Base-by-base conservation (phyloP, 2,113 vertebrate species). In the Noturus placidus region DNA sequence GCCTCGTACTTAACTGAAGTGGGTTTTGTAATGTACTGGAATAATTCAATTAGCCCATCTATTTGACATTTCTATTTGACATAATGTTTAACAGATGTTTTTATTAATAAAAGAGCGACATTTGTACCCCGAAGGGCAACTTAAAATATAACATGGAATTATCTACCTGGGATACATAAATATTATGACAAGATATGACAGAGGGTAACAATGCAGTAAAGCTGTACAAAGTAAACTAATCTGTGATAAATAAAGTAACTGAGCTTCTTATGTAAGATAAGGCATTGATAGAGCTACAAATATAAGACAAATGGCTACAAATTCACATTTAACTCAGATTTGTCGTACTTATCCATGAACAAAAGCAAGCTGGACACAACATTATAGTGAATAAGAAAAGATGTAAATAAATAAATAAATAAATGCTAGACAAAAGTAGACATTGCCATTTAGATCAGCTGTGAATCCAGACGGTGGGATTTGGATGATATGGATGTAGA, bases 141-240 rank as follows among this genome's bases (percentile, higher is more conserved):
- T 42, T 22, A 72, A 72, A 35, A 22, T 76, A 50, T 46, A 50
- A 50, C 17, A 76, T 50, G 42, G 8, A 9, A 46, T 27, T 22
- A 27, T 46, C 9, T 38, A 38, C 11, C 3, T 76, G 8, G 0
- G 33, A 38, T 74, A 22, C 33, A 74, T 19, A 70, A 33, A 19
- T 35, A 30, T 15, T 30, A 14, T 20, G 38, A 27, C 52, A 2
- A 54, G 52, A 54, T 13, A 42, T 77, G 56, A 15, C 35, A 7
- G 83, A 70, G 57, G 59, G 70, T 76, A 57, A 61, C 91, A 93
- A 93, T 94, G 90, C 93, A 85, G 90, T 93, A 92, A 94, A 91
- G 92, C 90, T 89, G 77, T 93, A 93, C 93, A 91, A 92, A 94
- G 93, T 94, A 94, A 95, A 93, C 92, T 91, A 91, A 92, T 94